Conservation (phyloP, 2,113 vertebrate genomes). For the Mustelus asterias region DNA sequence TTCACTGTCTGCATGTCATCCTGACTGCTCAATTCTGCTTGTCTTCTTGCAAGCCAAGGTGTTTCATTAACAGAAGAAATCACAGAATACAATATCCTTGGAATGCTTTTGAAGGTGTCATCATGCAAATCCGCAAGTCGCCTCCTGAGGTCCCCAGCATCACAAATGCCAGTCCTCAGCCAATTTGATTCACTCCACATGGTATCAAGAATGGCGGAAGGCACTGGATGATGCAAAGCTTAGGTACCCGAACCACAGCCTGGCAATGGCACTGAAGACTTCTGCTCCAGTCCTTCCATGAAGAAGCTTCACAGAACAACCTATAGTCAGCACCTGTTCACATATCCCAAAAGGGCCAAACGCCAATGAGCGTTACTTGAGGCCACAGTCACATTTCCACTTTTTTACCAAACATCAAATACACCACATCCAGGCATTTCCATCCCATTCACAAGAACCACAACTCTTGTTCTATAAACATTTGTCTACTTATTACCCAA, state of each 20-base stretch:
- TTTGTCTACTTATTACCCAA: too few species aligned
- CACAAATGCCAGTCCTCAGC: not conserved
- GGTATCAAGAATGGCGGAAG: not conserved
- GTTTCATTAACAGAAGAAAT: not conserved
- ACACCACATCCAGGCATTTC: too few species aligned
- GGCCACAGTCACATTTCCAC: too few species aligned
- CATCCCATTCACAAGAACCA: too few species aligned
- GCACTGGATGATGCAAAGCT: not conserved
- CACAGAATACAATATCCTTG: not conserved
- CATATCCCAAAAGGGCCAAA: too few species aligned
- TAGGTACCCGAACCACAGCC: not conserved
- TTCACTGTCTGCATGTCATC: not conserved
- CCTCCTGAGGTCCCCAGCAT: not conserved
- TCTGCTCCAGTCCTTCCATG: not conserved
- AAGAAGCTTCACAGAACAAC: too few species aligned
- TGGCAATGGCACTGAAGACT: not conserved
- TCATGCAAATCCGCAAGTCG: not conserved
- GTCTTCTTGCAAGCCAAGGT: not conserved
- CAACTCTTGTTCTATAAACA: too few species aligned
- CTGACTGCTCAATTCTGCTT: not conserved
- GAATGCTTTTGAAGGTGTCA: not conserved
- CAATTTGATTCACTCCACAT: not conserved
- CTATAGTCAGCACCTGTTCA: too few species aligned
- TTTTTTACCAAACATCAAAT: too few species aligned
- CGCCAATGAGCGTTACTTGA: too few species aligned